Evolutionary conservation across 1,140 invertebrate species (phyloP).

Genomic region (Dinoponera quadriceps): DNA sequence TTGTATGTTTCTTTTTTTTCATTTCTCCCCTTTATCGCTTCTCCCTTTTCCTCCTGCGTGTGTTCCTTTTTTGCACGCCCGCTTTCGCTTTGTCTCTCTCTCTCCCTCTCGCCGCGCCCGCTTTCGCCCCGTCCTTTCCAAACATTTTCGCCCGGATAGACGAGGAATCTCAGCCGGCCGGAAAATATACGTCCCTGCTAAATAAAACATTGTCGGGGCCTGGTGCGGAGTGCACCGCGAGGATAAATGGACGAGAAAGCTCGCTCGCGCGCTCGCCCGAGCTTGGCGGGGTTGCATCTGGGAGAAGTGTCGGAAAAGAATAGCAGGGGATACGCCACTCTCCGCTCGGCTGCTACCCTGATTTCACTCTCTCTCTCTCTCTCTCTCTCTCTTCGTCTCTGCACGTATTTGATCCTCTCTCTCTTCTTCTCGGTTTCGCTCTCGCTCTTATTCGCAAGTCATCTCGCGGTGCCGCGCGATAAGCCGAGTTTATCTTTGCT

Average conservation of each 20-base stretch:
- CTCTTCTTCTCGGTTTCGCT: no score
- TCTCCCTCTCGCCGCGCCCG: neutral
- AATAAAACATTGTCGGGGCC: slow-evolving; percentile 59
- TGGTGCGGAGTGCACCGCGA: slow-evolving; percentile 47
- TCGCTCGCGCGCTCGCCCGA: no score
- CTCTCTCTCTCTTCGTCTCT: neutral
- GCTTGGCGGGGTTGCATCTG: slow-evolving; percentile 42
- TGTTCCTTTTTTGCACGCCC: neutral
- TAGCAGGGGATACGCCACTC: slow-evolving; percentile 46
- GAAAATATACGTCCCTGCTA: slow-evolving; percentile 60
- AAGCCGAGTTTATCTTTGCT: slow-evolving; percentile 26
- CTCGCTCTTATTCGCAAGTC: slow-evolving; percentile 3
- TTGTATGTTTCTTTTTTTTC: neutral
- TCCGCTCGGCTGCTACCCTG: slow-evolving; percentile 22
- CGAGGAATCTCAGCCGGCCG: slow-evolving; percentile 56
- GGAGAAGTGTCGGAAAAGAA: slow-evolving; percentile 54
- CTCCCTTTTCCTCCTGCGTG: neutral
- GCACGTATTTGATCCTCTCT: neutral
- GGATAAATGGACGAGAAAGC: slow-evolving; percentile 58
- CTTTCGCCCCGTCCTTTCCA: slow-evolving; percentile 33
- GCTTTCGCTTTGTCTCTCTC: slow-evolving; percentile 1
- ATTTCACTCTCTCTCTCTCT: neutral
- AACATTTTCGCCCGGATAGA: slow-evolving; percentile 59
- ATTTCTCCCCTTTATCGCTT: neutral
- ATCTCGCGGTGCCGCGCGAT: slow-evolving; percentile 1